Conservation (phyloP, 2,113 vertebrate genomes). For the Phycodurus eques region DNA sequence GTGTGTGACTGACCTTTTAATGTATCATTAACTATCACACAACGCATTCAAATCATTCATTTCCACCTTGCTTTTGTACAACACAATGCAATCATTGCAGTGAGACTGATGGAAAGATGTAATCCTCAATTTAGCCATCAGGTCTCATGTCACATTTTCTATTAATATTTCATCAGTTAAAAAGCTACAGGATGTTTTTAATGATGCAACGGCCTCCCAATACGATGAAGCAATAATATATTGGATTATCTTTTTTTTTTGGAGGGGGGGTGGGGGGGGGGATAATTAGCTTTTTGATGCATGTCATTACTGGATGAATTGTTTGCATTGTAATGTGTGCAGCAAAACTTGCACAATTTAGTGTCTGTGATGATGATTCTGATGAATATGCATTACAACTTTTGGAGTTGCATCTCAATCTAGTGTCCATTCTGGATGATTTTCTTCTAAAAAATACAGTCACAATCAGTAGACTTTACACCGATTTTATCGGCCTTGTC, state of each 20-base stretch:
- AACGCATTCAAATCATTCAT: not conserved
- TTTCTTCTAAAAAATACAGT: not conserved
- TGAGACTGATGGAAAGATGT: not conserved
- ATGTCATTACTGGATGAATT: not conserved
- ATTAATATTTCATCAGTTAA: slow-evolving; percentile 15
- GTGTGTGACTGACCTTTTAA: too few species aligned
- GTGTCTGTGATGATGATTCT: slow-evolving; percentile 5
- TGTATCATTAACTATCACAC: too few species aligned
- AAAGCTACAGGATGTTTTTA: slow-evolving; percentile 3
- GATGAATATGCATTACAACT: slow-evolving; percentile 64
- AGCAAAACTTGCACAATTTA: not conserved
- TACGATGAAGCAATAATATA: not conserved
- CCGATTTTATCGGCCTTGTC: too few species aligned
- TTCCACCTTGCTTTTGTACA: not conserved
- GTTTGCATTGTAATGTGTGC: not conserved
- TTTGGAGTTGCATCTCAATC: not conserved
- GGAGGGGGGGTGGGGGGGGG: too few species aligned
- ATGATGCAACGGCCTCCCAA: slow-evolving; percentile 10
- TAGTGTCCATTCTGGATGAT: not conserved
- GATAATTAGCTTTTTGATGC: not conserved
- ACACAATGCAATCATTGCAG: not conserved
- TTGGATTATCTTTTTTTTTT: not conserved
- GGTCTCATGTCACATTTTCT: slow-evolving; percentile 13
- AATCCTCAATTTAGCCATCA: not conserved
- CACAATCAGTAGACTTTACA: too few species aligned